phyloP scores from a whole-genome alignment of 2,113 vertebrate species.

The Alethe castanea region DNA sequence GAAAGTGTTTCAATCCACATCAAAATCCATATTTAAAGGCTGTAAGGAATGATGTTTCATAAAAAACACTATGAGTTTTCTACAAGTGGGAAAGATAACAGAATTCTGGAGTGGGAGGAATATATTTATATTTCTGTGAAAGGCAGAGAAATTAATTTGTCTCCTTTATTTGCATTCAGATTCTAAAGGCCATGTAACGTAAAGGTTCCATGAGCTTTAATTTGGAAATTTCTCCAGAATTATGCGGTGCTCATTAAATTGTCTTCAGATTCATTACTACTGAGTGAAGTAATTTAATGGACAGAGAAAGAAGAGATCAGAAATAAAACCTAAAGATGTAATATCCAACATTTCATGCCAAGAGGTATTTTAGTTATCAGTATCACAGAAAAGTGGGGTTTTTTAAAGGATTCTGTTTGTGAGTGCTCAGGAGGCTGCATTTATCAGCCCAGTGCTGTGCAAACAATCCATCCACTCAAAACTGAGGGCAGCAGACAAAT shows the following conservation, averaged over 20 bases:
- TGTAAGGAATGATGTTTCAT: background rate
- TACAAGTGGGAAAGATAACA: background rate
- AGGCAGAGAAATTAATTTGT: background rate
- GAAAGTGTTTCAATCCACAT: background rate
- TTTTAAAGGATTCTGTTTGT: background rate
- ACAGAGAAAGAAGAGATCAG: background rate
- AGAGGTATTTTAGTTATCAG: background rate
- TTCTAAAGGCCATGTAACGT: background rate
- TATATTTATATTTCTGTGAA: background rate
- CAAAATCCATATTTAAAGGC: background rate
- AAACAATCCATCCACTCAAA: background rate
- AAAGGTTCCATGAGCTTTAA: background rate
- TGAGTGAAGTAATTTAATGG: background rate
- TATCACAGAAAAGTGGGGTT: fast-evolving
- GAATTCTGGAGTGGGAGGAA: background rate
- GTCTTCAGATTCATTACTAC: background rate
- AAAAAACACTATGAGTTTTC: background rate
- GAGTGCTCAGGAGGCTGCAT: background rate
- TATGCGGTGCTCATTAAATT: background rate
- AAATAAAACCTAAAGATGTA: background rate
- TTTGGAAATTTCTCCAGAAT: background rate
- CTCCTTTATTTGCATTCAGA: background rate
- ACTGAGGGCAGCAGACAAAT: background rate
- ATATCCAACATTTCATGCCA: background rate
- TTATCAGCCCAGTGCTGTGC: fast-evolving